These are phyloP conservation scores for Grapholita molesta DNA, from an alignment of 1,140 invertebrate genomes.

Conservation along the genomic window DNA sequence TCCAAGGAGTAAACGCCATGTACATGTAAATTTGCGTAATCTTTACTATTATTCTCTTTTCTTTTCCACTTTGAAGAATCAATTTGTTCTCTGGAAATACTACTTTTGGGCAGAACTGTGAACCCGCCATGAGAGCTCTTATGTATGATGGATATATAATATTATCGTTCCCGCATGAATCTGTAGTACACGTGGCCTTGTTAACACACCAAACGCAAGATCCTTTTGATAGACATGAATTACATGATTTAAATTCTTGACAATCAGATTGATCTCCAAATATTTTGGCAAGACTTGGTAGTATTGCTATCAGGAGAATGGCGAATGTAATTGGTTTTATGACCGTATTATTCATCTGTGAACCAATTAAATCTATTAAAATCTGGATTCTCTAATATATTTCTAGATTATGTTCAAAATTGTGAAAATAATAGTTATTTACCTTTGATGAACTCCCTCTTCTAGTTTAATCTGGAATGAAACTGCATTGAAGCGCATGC, in stretches of 20 bases:
- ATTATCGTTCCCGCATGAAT: constrained; percentile 60
- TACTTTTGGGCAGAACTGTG: constrained; percentile 52
- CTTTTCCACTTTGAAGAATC: constrained; percentile 44
- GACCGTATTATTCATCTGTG: not conserved
- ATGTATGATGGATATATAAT: constrained; percentile 46
- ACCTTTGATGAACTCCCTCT: not conserved
- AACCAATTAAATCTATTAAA: not conserved
- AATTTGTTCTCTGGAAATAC: constrained; percentile 32
- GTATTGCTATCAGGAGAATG: not conserved
- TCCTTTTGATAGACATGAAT: constrained; percentile 37
- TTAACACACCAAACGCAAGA: constrained; percentile 56
- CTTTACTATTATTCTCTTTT: constrained; percentile 41
- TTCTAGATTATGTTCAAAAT: no score
- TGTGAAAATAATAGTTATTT: not conserved
- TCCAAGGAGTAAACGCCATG: constrained; percentile 65
- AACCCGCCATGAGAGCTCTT: constrained; percentile 49
- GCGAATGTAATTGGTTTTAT: not conserved
- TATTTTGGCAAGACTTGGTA: not conserved
- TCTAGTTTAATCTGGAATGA: not conserved
- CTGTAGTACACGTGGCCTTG: constrained; percentile 54
- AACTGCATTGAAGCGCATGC: not conserved
- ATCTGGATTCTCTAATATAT: no score
- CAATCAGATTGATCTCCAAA: constrained; percentile 31
- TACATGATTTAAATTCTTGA: constrained; percentile 37
- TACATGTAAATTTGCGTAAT: constrained; percentile 62